A percentile compares a stretch with the other conserved stretches of the same genome.
These are phyloP conservation scores for Homalodisca vitripennis DNA, from an alignment of 1,140 invertebrate genomes.

Conservation along the genomic window DNA sequence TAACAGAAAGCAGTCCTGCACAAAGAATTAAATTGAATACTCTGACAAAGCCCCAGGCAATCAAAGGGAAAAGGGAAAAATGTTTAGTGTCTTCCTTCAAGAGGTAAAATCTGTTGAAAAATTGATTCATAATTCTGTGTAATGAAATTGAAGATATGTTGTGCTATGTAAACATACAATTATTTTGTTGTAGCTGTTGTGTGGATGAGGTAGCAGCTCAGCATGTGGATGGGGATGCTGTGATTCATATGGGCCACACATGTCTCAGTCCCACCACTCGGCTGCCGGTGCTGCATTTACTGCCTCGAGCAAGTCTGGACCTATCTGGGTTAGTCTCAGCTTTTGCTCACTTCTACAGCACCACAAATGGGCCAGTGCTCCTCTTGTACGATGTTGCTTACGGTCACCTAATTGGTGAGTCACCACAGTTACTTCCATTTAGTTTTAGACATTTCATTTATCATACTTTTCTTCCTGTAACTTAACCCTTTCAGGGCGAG, in stretches of 20 bases:
- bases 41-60: too few relatives aligned
- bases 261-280: conserved; percentile 72
- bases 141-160: too few relatives aligned
- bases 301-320: conserved; percentile 60
- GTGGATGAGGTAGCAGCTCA: conserved; percentile 88
- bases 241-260: conserved; percentile 89
- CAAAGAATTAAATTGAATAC: too few relatives aligned
- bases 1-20: too few relatives aligned
- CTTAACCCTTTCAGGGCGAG: too few relatives aligned
- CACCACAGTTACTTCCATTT: not conserved
- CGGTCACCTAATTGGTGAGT: conserved; percentile 61
- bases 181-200: conserved; percentile 78
- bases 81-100: too few relatives aligned
- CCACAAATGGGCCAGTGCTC: conserved; percentile 53
- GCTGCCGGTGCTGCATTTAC: conserved; percentile 72
- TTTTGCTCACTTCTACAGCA: conserved; percentile 46
- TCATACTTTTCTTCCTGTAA: too few relatives aligned
- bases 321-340: conserved; percentile 46
- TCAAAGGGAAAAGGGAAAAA: too few relatives aligned
- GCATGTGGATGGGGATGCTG: conserved; percentile 77
- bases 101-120: too few relatives aligned
- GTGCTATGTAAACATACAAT: too few relatives aligned
- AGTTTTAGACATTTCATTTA: too few relatives aligned
- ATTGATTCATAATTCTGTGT: too few relatives aligned
- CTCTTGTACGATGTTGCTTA: conserved; percentile 74